phyloP scores from a whole-genome alignment of 30 jellyfish, hydroid and myxozoan species.

The Mastigias papua region DNA sequence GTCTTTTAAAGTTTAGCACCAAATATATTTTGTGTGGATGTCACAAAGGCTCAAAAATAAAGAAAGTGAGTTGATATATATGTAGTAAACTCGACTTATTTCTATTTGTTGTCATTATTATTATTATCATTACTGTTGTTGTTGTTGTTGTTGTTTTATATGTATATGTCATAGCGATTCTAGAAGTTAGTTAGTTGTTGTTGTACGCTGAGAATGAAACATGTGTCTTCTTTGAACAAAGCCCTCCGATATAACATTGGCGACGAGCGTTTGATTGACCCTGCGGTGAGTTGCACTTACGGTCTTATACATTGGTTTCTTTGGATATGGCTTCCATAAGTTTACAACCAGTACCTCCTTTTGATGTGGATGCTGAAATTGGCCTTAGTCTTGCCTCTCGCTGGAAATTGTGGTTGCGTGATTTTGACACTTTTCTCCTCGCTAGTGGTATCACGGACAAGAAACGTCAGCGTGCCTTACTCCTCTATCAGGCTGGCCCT shows the following conservation, averaged over 20 bases:
- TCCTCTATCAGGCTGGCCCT: constrained; percentile 58
- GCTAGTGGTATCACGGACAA: constrained; percentile 45
- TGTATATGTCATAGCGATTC: neutral
- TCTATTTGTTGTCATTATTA: no score
- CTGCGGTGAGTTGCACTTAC: neutral
- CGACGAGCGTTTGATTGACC: neutral
- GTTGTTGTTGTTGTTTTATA: neutral
- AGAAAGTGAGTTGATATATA: no score
- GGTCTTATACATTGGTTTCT: neutral
- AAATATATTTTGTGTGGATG: no score
- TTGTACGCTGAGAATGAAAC: neutral
- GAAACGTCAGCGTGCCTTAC: constrained; percentile 41
- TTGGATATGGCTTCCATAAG: neutral
- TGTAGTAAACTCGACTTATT: no score
- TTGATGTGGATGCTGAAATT: constrained; percentile 30
- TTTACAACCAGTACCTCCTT: neutral
- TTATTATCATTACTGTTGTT: neutral
- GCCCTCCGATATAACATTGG: constrained; percentile 8
- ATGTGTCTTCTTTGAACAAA: neutral
- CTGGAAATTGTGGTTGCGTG: constrained; percentile 52
- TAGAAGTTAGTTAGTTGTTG: neutral
- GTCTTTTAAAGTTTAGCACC: no score
- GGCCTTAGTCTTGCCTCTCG: constrained; percentile 54
- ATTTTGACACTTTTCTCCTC: constrained; percentile 44
- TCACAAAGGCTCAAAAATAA: no score